These are phyloP conservation scores for Sebastes matsubarae DNA, from an alignment of 2,797 vertebrate species.

Conservation along the genomic window DNA sequence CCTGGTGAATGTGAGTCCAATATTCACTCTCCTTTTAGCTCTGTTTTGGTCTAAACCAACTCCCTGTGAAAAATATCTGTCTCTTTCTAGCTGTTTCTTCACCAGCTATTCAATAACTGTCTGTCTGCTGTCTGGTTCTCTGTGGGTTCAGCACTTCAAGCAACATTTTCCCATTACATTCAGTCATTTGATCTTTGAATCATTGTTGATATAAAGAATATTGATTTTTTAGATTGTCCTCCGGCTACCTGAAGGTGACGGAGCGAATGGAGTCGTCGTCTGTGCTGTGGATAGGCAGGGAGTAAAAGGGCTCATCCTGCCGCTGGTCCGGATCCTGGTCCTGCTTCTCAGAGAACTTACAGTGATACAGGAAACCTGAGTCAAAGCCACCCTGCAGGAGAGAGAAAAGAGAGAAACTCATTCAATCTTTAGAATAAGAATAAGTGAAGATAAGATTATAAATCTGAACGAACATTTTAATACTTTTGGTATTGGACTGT, in stretches of 20 bases:
- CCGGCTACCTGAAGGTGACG: constrained; percentile 87
- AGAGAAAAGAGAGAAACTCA: not conserved
- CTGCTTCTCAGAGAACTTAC: constrained; percentile 85
- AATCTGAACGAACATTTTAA: not conserved
- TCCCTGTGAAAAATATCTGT: not conserved
- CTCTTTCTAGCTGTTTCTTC: not conserved
- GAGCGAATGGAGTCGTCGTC: constrained; percentile 85
- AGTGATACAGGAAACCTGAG: constrained; percentile 93
- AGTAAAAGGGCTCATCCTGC: constrained; percentile 87
- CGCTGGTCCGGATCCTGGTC: constrained; percentile 65
- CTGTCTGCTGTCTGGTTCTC: not conserved
- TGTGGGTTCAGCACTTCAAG: not conserved
- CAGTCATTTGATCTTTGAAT: not conserved
- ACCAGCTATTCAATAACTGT: not conserved
- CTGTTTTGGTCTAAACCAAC: not conserved
- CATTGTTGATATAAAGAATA: not conserved
- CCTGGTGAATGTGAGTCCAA: too few species aligned
- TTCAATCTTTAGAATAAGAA: not conserved
- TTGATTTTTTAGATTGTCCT: not conserved
- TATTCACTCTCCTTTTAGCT: too few species aligned
- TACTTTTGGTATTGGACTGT: not conserved
- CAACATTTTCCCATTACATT: not conserved
- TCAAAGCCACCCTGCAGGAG: constrained; percentile 88
- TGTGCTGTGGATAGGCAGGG: constrained; percentile 75
- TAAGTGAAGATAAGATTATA: not conserved